Base-by-base conservation (phyloP, 2,797 vertebrate genomes). In the Siniperca scherzeri region DNA sequence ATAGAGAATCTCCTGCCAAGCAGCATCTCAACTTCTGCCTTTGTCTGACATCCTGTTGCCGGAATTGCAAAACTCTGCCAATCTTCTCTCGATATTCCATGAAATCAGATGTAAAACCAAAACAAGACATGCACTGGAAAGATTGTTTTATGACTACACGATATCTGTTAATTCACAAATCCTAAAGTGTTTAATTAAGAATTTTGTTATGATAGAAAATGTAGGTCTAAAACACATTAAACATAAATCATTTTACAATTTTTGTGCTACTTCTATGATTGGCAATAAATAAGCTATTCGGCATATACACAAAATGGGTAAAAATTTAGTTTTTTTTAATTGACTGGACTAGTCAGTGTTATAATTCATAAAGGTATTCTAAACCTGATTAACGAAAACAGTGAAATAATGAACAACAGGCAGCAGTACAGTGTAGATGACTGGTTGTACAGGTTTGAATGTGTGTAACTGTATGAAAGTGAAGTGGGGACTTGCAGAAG, bases 1-100 rank as follows among this genome's bases (percentile, higher is more conserved):
- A 96, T 95, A 53, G 80, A 81, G 84, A 91, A 77, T 88, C 86
- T 90, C 80, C 82, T 88, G 85, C 89, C 89, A 87, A 87, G 86
- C 82, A 70, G 74, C 83, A 90, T 88, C 90, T 78, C 84, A 77
- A 87, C 83, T 80, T 79, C 77, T 78, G 70, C 81, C 79, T 92
- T 82, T 91, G 87, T 88, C 74, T 87, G 82, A 89, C 82, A 81
- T 88, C 74, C 84, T 83, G 74, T 76, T 86, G 50, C 77, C 44
- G 33, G 70, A 77, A 77, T 60, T 74, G 74, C 61, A 68, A 82
- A 91, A 67, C 71, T 42, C 60, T 13, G 74, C 62, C 77, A 87
- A 78, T 74, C 50, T 57, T 80, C 52, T 76, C 60, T 44, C 7
- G 1, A 67, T 71, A 74, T 57, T 57, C 62, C 62, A 71, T 44